A percentile compares a stretch with the other conserved stretches of the same genome.
phyloP scores from a whole-genome alignment of 1,140 invertebrate species.

The Eufriesea mexicana region DNA sequence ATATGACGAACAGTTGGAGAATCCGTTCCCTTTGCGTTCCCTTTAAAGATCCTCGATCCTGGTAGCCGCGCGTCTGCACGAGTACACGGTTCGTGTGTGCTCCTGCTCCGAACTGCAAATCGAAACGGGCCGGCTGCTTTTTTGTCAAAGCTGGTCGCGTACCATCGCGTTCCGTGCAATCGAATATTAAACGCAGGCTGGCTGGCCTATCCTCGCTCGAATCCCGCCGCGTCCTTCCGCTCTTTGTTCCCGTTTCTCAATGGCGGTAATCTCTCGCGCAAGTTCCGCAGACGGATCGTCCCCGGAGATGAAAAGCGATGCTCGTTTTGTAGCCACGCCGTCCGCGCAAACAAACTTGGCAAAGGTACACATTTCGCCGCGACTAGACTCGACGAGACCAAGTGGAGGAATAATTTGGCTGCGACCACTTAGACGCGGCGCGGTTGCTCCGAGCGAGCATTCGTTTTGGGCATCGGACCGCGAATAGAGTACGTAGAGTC shows the following conservation, averaged over 20 bases:
- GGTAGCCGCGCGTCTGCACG: too few relatives aligned
- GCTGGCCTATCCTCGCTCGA: background rate
- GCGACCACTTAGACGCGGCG: background rate
- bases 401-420: background rate
- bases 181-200: constrained; percentile 14
- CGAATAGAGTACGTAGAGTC: background rate
- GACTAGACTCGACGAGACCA: background rate
- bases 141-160: background rate
- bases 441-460: background rate
- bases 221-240: background rate
- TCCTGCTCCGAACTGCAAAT: too few relatives aligned
- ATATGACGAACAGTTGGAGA: background rate
- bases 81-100: too few relatives aligned
- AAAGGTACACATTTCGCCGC: constrained; percentile 31
- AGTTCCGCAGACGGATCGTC: constrained; percentile 59
- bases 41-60: too few relatives aligned
- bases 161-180: constrained; percentile 4
- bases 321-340: constrained; percentile 39
- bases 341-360: constrained; percentile 54
- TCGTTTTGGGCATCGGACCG: too few relatives aligned
- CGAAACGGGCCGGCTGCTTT: background rate
- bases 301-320: constrained; percentile 53
- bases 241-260: constrained; percentile 41
- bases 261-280: constrained; percentile 57
- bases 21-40: background rate